phyloP scores from a whole-genome alignment of 2,888 invertebrate species.

The Alviniconcha strummeri region DNA sequence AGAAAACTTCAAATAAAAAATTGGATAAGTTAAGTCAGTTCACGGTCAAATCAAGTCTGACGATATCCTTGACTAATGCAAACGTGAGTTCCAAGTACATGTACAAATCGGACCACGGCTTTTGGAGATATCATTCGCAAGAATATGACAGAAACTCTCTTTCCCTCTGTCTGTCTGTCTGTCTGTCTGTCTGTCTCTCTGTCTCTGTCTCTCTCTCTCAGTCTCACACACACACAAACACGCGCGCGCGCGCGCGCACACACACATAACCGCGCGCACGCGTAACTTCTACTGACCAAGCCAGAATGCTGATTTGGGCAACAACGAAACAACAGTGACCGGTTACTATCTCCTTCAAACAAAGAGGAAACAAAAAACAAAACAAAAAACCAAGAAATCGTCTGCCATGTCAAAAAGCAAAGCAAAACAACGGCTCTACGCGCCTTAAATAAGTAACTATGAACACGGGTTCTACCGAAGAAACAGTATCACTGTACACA shows the following conservation, averaged over 20 bases:
- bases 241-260: neutral
- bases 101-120: neutral
- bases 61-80: neutral
- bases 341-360: neutral
- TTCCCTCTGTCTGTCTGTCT: neutral
- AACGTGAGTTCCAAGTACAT: neutral
- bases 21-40: too few species aligned
- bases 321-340: neutral
- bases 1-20: too few species aligned
- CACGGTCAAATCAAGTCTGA: neutral
- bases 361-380: neutral
- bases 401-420: neutral
- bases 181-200: neutral
- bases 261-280: neutral
- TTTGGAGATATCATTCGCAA: neutral
- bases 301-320: neutral
- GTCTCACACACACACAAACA: neutral
- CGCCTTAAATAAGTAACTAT: neutral
- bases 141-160: neutral
- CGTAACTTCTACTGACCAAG: too few species aligned
- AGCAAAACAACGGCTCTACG: neutral
- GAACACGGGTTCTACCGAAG: neutral
- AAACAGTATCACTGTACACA: neutral
- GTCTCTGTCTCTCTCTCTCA: neutral
- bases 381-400: neutral